phyloP scores from a whole-genome alignment of 2,113 vertebrate species.

The Erythrocercus mccallii region DNA sequence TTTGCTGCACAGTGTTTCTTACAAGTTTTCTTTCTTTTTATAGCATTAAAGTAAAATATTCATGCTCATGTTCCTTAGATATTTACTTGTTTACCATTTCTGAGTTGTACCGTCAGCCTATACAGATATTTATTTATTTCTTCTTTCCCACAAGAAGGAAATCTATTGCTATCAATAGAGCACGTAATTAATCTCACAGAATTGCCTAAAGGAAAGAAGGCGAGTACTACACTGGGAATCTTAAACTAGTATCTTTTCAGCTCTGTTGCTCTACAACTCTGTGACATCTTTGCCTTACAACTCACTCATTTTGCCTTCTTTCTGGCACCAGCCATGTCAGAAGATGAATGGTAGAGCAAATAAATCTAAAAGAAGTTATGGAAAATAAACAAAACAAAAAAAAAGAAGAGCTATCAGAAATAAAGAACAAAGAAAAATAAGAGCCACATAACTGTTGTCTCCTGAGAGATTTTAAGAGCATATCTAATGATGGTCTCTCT shows the following conservation, averaged over 20 bases:
- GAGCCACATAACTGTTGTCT: neutral
- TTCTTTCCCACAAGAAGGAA: neutral
- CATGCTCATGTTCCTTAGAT: neutral
- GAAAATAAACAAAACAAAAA: neutral
- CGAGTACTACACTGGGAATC: conserved; percentile 6
- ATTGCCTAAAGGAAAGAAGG: conserved; percentile 1
- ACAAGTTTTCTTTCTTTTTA: neutral
- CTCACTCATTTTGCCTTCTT: neutral
- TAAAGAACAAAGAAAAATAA: neutral
- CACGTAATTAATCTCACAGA: neutral
- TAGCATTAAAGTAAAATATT: conserved; percentile 16
- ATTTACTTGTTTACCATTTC: conserved; percentile 34
- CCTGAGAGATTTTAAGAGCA: neutral
- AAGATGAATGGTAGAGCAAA: neutral
- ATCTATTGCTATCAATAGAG: neutral
- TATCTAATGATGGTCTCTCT: neutral
- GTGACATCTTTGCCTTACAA: neutral
- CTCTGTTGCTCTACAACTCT: neutral
- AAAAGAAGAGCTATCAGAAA: neutral
- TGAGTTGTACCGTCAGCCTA: neutral
- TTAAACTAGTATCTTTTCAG: conserved; percentile 12
- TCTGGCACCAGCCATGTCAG: neutral
- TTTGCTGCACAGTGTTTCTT: neutral
- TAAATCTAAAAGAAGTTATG: neutral
- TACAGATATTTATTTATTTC: neutral